A percentile compares a stretch with the other conserved stretches of the same genome.
These are phyloP conservation scores for Decapterus maruadsi DNA, from an alignment of 2,797 vertebrate species.

Conservation along the genomic window DNA sequence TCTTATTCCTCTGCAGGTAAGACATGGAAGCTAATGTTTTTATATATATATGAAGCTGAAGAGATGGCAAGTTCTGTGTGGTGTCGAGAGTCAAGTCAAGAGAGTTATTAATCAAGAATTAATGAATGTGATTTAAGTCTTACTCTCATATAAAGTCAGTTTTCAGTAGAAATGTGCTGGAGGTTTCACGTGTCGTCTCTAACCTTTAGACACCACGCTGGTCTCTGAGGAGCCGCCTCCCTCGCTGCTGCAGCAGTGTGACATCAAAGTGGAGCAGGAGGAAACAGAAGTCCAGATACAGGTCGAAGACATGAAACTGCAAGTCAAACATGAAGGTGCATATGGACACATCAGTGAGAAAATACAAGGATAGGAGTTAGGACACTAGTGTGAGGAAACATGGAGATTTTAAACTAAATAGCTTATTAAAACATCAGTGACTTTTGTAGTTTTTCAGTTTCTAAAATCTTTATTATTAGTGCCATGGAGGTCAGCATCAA, in stretches of 20 bases:
- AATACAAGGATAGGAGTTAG: not conserved
- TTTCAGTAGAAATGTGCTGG: not conserved
- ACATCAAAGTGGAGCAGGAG: not conserved
- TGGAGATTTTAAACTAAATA: too few species aligned
- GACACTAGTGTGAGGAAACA: not conserved
- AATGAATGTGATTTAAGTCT: too few species aligned
- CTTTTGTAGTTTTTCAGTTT: not conserved
- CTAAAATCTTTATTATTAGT: not conserved
- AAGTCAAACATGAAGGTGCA: not conserved
- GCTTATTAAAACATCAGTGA: too few species aligned
- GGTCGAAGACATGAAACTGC: slow-evolving; percentile 33
- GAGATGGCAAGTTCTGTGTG: not conserved
- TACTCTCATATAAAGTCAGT: not conserved
- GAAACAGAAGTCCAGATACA: not conserved
- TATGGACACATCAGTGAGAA: not conserved
- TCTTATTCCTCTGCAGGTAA: slow-evolving; percentile 3
- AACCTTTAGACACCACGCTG: not conserved
- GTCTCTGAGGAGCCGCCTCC: not conserved
- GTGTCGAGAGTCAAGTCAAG: too few species aligned
- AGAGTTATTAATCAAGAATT: too few species aligned
- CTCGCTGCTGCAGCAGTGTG: not conserved
- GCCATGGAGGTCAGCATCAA: too few species aligned
- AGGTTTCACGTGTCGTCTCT: not conserved
- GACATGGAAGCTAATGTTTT: not conserved
- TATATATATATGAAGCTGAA: not conserved